A percentile compares a stretch with the other conserved stretches of the same genome.
phyloP scores from a whole-genome alignment of 2,113 vertebrate genomes.

The Phyllopteryx taeniolatus region DNA sequence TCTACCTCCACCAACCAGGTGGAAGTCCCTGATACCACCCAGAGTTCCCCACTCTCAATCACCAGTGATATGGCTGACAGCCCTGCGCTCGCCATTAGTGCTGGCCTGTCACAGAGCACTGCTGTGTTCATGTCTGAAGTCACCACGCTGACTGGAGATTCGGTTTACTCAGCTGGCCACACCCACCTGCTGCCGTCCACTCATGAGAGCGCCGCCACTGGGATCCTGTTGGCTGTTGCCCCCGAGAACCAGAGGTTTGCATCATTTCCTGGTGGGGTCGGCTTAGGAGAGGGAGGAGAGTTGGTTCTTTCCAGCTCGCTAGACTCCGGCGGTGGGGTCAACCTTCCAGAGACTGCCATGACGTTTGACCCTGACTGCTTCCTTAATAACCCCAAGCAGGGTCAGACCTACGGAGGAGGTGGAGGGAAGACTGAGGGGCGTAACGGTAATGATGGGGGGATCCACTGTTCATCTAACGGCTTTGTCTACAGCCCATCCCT shows the following conservation, averaged over 20 bases:
- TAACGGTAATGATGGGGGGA: slow-evolving; percentile 54
- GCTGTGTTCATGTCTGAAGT: slow-evolving; percentile 97
- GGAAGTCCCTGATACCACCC: slow-evolving; percentile 97
- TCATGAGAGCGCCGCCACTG: slow-evolving; percentile 74
- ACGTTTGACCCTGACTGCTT: slow-evolving; percentile 99
- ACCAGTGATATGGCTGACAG: slow-evolving; percentile 95
- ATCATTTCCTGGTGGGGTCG: slow-evolving; percentile 85
- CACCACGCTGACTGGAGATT: slow-evolving; percentile 81
- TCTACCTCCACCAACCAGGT: slow-evolving; percentile 88
- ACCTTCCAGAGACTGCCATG: slow-evolving; percentile 92
- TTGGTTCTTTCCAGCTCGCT: slow-evolving; percentile 92
- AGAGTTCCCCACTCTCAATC: slow-evolving; percentile 95
- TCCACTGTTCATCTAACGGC: slow-evolving; percentile 71
- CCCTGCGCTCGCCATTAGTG: slow-evolving; percentile 87
- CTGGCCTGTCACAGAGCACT: slow-evolving; percentile 88
- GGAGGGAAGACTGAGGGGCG: slow-evolving; percentile 68
- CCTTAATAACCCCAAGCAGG: slow-evolving; percentile 98
- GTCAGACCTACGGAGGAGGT: slow-evolving; percentile 95
- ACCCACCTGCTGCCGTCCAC: slow-evolving; percentile 87
- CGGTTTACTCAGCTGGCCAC: slow-evolving; percentile 90
- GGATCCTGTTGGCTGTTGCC: slow-evolving; percentile 89
- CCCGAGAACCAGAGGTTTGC: slow-evolving; percentile 94
- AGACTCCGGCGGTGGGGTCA: slow-evolving; percentile 80
- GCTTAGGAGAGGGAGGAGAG: slow-evolving; percentile 78
- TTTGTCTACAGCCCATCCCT: slow-evolving; percentile 85